Percentiles rank a stretch among this genome's conserved stretches.
phyloP scores from a whole-genome alignment of 2,888 invertebrate species.

The Chrysolina haemoptera region DNA sequence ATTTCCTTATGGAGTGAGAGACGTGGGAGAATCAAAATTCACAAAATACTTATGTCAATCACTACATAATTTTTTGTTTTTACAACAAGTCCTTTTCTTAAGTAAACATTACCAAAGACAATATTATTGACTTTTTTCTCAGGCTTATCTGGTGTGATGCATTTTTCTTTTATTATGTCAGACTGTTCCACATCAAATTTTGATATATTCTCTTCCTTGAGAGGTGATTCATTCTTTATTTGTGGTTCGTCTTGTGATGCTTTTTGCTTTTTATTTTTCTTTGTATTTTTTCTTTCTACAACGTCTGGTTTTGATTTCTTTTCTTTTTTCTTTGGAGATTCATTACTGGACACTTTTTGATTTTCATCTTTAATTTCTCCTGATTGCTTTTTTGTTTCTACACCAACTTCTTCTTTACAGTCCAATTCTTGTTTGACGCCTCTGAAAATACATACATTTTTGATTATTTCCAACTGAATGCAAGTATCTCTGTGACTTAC shows the following conservation, averaged over 20 bases:
- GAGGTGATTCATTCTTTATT: not conserved
- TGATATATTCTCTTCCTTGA: not conserved
- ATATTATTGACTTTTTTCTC: conserved; percentile 37
- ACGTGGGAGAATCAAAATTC: too few relatives aligned
- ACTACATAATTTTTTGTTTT: too few relatives aligned
- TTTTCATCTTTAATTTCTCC: conserved; percentile 30
- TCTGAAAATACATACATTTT: conserved; percentile 2
- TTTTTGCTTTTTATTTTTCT: conserved; percentile 3
- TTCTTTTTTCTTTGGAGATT: conserved; percentile 1
- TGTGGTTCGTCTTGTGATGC: not conserved
- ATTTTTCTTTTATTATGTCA: not conserved
- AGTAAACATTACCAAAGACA: conserved; percentile 37
- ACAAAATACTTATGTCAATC: too few relatives aligned
- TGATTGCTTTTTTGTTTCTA: conserved; percentile 9
- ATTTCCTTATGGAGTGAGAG: too few relatives aligned
- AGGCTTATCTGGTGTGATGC: not conserved
- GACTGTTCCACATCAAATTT: not conserved
- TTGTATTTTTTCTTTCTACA: conserved; percentile 2
- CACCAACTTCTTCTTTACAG: conserved; percentile 3
- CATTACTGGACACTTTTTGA: conserved; percentile 11
- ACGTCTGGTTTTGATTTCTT: not conserved
- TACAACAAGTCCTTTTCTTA: too few relatives aligned
- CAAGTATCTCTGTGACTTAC: conserved; percentile 40
- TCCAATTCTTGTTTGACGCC: not conserved
- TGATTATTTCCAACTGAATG: not conserved